Base-by-base conservation (phyloP, 2,797 vertebrate genomes). In the Pipistrellus pygmaeus region DNA sequence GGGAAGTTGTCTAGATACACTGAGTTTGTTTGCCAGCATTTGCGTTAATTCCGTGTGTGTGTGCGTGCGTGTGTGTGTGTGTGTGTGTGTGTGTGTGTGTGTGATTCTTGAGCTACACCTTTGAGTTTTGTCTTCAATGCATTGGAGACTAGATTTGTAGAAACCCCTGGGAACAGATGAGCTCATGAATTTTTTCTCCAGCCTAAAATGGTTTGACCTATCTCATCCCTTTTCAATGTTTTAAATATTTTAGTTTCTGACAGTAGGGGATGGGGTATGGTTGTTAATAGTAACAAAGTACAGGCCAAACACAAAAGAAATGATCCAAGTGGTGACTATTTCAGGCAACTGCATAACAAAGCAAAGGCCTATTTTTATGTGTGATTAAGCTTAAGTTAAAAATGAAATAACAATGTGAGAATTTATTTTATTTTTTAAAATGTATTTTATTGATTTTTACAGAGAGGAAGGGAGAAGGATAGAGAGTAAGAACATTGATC, bases 391-490 rank as follows among this genome's bases (percentile, higher is more conserved):
- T 81, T n/a, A 55, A 90, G 41, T 68, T 84, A 55, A 83, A 94
- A 92, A 60, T 68, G n/a, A 93, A 93, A 68, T 30, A 84, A 66
- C 25, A 84, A 86, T 48, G 32, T 66, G 57, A 92, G 82, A 78
- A 73, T 83, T 73, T 75, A 9, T 78, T 68, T 66, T 53, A 44
- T 44, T 48, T 15, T 48, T 15, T 48, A 3, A 13, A 15, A 48
- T 48, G 3, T 48, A 4, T 48, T 48, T 48, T 48, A 48, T 48
- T 48, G 48, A 48, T 48, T 48, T 48, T 48, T 48, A 44, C 44
- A 48, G 48, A 48, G 48, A 48, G 46, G 46, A 48, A 48, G 46
- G 46, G 46, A 48, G 46, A 48, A 48, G 46, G 48, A 48, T 48
- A 48, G 48, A 48, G 48, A 48, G 46, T 48, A 15, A 15, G 48